Conservation (phyloP, 2,113 vertebrate species). For the Oxyura jamaicensis region DNA sequence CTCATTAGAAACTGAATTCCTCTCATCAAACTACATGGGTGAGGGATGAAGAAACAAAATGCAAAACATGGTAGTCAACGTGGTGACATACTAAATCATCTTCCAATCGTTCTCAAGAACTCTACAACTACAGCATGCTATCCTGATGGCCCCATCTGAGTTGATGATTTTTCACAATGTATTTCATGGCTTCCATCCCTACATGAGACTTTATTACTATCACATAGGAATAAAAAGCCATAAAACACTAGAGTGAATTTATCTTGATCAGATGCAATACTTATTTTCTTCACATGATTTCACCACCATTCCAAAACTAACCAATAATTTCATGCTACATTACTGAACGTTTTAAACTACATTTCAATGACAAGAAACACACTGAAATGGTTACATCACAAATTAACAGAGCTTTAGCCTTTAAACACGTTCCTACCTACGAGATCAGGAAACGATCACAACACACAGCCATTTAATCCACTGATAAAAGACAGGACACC, state of each 20-base stretch:
- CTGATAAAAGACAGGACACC: slow-evolving; percentile 79
- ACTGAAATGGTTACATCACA: slow-evolving; percentile 80
- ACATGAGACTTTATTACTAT: slow-evolving; percentile 97
- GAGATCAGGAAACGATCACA: slow-evolving; percentile 74
- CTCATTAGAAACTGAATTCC: slow-evolving; percentile 47
- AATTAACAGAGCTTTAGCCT: slow-evolving; percentile 79
- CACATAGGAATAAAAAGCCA: slow-evolving; percentile 99
- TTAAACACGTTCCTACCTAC: slow-evolving; percentile 74
- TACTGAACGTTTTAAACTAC: slow-evolving; percentile 80
- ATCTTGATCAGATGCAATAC: slow-evolving; percentile 87
- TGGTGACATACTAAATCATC: slow-evolving; percentile 66
- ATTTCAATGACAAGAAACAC: slow-evolving; percentile 80
- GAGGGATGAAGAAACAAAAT: slow-evolving; percentile 71
- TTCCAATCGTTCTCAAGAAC: slow-evolving; percentile 68
- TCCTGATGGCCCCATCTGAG: slow-evolving; percentile 84
- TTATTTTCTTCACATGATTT: slow-evolving; percentile 87
- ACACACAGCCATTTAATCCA: slow-evolving; percentile 77
- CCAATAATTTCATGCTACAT: slow-evolving; percentile 84
- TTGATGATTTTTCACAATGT: slow-evolving; percentile 92
- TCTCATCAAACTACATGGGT: slow-evolving; percentile 59
- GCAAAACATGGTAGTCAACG: slow-evolving; percentile 59
- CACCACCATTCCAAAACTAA: slow-evolving; percentile 85
- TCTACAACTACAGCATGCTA: slow-evolving; percentile 77
- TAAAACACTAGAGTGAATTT: slow-evolving; percentile 95
- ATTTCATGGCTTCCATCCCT: slow-evolving; percentile 99